These are phyloP conservation scores for Mythimna pallens DNA, from an alignment of 2,888 invertebrate species.

Conservation along the genomic window DNA sequence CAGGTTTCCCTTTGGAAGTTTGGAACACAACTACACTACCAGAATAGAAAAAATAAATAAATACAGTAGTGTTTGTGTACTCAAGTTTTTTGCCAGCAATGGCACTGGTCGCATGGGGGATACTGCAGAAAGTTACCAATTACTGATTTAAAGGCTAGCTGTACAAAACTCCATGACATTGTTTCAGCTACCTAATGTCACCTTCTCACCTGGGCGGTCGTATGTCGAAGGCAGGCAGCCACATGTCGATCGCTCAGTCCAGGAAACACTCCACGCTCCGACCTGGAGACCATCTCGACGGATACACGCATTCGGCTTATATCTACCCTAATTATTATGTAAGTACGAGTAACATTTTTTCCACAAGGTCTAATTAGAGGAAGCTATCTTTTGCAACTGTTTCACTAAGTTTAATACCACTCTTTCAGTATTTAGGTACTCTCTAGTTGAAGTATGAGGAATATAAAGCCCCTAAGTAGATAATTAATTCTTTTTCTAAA, in stretches of 20 bases:
- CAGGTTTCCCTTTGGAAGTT: not conserved
- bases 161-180: not conserved
- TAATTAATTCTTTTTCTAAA: too few relatives aligned
- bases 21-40: not conserved
- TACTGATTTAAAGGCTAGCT: not conserved
- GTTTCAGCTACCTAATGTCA: constrained; percentile 85
- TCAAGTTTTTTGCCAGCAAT: not conserved
- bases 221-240: constrained; percentile 92
- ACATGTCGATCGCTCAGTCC: constrained; percentile 90
- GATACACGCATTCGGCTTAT: constrained; percentile 88
- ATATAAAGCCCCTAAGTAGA: too few relatives aligned
- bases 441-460: too few relatives aligned
- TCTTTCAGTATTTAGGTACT: too few relatives aligned
- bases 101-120: not conserved
- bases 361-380: too few relatives aligned
- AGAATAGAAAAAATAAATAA: not conserved
- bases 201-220: constrained; percentile 90
- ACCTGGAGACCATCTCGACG: constrained; percentile 90
- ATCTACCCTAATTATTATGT: constrained; percentile 93
- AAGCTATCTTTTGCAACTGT: too few relatives aligned
- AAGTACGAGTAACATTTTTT: constrained; percentile 62
- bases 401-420: too few relatives aligned
- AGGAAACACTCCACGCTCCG: constrained; percentile 90
- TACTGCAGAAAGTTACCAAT: not conserved
- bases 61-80: too few relatives aligned